phyloP scores from a whole-genome alignment of 2,113 vertebrate species.

The Rattus rattus region DNA sequence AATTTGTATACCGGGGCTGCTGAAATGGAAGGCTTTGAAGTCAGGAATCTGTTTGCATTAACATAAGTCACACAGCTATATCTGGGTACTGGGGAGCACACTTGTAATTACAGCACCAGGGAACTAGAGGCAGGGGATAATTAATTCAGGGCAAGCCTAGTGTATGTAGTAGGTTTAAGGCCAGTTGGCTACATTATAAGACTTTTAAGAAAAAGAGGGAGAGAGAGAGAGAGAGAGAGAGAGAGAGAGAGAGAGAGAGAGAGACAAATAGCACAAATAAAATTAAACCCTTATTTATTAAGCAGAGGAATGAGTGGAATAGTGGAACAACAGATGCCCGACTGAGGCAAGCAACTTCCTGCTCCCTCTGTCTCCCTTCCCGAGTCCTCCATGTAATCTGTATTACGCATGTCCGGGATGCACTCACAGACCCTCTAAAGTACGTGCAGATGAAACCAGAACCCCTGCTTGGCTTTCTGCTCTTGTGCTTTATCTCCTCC shows the following conservation, averaged over 20 bases:
- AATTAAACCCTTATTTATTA: background rate
- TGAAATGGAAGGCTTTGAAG: background rate
- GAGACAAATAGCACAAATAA: background rate
- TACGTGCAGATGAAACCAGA: background rate
- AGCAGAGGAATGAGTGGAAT: background rate
- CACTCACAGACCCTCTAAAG: background rate
- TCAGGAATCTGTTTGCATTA: background rate
- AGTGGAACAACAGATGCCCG: background rate
- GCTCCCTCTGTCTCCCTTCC: background rate
- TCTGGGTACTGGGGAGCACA: background rate
- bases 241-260: accelerated
- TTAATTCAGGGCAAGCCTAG: background rate
- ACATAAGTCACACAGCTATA: background rate
- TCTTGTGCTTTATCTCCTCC: background rate
- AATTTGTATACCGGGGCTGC: background rate
- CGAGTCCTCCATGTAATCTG: background rate
- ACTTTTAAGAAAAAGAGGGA: background rate
- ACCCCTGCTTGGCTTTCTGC: background rate
- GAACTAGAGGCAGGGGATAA: background rate
- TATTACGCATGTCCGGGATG: too few relatives aligned
- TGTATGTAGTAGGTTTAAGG: background rate
- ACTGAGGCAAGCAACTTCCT: background rate
- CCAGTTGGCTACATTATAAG: too few relatives aligned
- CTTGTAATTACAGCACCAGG: background rate
- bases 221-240: background rate